phyloP scores from a whole-genome alignment of 2,113 vertebrate genomes.

The Alligator mississippiensis region DNA sequence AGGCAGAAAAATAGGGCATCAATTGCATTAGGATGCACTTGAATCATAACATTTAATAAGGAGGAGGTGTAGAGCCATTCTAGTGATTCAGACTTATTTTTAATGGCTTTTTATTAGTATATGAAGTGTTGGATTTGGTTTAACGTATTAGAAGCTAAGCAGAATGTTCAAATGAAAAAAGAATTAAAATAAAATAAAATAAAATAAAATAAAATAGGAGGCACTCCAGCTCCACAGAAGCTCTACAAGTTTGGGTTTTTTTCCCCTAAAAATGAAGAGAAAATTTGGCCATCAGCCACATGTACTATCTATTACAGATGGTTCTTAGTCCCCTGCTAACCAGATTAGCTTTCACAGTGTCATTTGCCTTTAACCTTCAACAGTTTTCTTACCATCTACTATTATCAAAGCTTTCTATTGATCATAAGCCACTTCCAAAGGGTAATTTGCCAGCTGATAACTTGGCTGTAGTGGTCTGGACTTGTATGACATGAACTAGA shows the following conservation, averaged over 20 bases:
- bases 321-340: not conserved
- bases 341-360: conserved; percentile 28
- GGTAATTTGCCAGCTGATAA: conserved; percentile 15
- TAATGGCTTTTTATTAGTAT: not conserved
- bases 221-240: not conserved
- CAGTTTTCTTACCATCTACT: conserved; percentile 12
- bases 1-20: not conserved
- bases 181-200: not conserved
- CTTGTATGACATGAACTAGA: not conserved
- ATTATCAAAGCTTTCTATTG: not conserved
- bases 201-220: not conserved
- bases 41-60: not conserved
- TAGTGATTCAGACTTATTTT: not conserved
- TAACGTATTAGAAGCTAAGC: not conserved
- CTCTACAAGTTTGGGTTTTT: not conserved
- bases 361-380: conserved; percentile 58
- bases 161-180: not conserved
- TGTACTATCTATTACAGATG: not conserved
- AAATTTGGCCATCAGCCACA: conserved; percentile 16
- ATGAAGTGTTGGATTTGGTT: not conserved
- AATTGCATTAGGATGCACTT: not conserved
- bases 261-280: not conserved
- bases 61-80: not conserved
- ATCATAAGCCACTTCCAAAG: conserved; percentile 55
- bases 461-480: not conserved